Evolutionary conservation across 2,888 invertebrate genomes (phyloP), one percentile per base, ranked within the genome.

Genomic region (Argyresthia goedartella): DNA sequence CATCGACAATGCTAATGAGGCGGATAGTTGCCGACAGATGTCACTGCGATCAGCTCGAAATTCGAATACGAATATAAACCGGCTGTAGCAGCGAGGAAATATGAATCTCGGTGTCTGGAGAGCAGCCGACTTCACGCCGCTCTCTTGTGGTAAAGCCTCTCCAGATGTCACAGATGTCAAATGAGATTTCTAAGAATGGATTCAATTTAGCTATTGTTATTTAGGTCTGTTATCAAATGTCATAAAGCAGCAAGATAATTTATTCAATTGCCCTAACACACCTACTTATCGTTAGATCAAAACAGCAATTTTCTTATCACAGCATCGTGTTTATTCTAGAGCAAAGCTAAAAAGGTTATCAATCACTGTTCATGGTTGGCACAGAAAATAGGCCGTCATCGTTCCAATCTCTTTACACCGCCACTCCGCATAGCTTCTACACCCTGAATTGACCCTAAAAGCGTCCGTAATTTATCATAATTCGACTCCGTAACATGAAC

Each of bases 1-100:
- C 58, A 54, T 52, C 58, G 58, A 68, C 65, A 67, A 66, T 66
- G 62, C 70, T 71, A 69, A 72, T 66, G 71, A 70, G 64, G 61
- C 62, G 63, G 13, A 60, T 59, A 59, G 60, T 25, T 25, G 25
- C 56, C 51, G 66, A 66, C 67, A 68, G 69, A 66, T 63, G 67
- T 64, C 64, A 59, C 58, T 42, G 43, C 33, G 11, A 34, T 42
- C 25, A 42, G 15, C 48, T 9, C 34, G 9, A 49, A 47, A n/a
- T 44, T 44, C 25, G 25, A 25, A 25, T 25, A 25, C 25, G 25
- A 25, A 25, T 25, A 25, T 25, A 39, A 39, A 3, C 39, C 8
- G 39, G 8, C 39, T 25, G 25, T 2, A 4, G 25, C 25, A 25
- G 25, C 25, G 25, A 46, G 14, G 46, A 46, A 46, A 46, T 46